Evolutionary conservation across 2,888 invertebrate species (phyloP).

Genomic region (Petrolisthes manimaculis): DNA sequence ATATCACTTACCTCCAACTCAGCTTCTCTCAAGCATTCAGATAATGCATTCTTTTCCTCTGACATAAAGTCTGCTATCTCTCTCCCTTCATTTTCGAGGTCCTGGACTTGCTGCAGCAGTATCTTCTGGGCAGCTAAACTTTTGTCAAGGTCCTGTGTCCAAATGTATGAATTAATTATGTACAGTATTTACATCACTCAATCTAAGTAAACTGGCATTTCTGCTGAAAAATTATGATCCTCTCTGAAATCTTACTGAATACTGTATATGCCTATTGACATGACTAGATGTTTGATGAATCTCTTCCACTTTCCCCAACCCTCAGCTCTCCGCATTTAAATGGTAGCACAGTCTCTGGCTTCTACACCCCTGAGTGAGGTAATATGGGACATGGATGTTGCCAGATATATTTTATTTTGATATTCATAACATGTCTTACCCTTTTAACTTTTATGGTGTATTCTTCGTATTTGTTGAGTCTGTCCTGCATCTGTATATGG

Average conservation of each 20-base stretch:
- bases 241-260: no score
- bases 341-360: no score
- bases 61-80: constrained; percentile 91
- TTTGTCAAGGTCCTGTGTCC: constrained; percentile 74
- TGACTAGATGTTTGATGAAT: background rate
- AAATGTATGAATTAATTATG: no score
- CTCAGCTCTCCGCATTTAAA: no score
- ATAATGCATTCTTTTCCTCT: constrained; percentile 84
- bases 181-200: no score
- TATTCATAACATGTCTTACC: constrained; percentile 71
- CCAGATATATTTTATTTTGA: background rate
- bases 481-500: constrained; percentile 61
- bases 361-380: no score
- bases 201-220: no score
- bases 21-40: constrained; percentile 83
- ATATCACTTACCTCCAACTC: constrained; percentile 75
- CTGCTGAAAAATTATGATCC: no score
- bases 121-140: constrained; percentile 78
- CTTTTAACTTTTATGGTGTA: constrained; percentile 74
- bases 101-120: constrained; percentile 81
- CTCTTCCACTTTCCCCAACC: background rate
- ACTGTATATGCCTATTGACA: no score
- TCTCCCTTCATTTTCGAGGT: constrained; percentile 82
- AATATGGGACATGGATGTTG: no score
- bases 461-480: constrained; percentile 74